Percentiles rank a stretch among this genome's conserved stretches.
Evolutionary conservation across 1,140 invertebrate species (phyloP).

Genomic region (Wasmannia auropunctata): DNA sequence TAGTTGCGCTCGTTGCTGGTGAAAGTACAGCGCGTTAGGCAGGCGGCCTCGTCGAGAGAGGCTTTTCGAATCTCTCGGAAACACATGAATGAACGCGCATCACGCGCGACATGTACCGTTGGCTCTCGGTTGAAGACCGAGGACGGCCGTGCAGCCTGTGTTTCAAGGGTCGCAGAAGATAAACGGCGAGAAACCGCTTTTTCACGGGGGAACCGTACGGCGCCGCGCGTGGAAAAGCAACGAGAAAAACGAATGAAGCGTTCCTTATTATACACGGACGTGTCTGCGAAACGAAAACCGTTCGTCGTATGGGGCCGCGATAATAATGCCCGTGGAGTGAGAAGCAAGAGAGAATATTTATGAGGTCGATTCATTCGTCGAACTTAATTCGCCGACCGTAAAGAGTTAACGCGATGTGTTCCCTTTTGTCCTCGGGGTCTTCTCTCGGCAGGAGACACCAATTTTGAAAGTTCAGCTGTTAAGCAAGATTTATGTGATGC

Average conservation of each 20-base stretch:
- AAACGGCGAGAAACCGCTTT: conserved; percentile 3
- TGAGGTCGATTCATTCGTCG: neutral
- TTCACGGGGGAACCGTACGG: neutral
- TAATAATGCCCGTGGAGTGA: neutral
- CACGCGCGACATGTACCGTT: conserved; percentile 26
- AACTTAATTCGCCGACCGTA: neutral
- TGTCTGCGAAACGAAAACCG: neutral
- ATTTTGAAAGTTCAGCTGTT: neutral
- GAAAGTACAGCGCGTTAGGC: conserved; percentile 24
- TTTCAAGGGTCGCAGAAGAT: neutral
- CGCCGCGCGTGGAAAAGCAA: neutral
- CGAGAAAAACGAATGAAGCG: neutral
- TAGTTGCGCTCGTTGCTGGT: conserved; percentile 7
- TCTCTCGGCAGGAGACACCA: neutral
- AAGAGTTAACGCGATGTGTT: neutral
- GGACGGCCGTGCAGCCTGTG: too few species aligned
- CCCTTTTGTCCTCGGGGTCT: neutral
- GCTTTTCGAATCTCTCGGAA: neutral
- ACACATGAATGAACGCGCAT: conserved; percentile 37
- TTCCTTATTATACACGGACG: neutral
- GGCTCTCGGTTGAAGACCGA: conserved; percentile 1
- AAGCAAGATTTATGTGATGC: too few species aligned
- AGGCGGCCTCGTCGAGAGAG: neutral
- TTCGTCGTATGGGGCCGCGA: neutral
- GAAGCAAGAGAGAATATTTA: neutral